Evolutionary conservation across 2,888 invertebrate genomes (phyloP).

Genomic region (Autographa gamma): DNA sequence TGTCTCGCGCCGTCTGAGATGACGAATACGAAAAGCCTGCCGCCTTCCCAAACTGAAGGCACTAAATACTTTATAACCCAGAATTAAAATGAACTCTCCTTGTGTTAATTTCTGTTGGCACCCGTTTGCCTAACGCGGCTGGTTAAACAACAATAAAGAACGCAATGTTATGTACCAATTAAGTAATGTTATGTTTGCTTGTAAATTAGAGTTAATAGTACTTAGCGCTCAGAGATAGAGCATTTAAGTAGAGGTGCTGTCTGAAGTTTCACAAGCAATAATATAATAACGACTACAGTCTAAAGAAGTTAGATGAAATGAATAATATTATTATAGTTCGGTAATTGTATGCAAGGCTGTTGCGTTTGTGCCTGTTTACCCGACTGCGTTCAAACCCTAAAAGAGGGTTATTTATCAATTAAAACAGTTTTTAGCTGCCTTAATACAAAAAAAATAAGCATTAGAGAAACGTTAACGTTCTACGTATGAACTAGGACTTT

Average conservation of each 20-base stretch:
- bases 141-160: conserved; percentile 67
- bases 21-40: conserved; percentile 66
- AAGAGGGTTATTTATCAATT: no score
- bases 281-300: no score
- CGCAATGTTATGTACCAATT: conserved; percentile 71
- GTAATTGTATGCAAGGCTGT: no score
- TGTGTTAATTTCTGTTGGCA: conserved; percentile 66
- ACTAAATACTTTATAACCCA: conserved; percentile 64
- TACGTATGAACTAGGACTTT: not conserved
- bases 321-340: no score
- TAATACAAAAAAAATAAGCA: no score
- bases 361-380: no score
- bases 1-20: conserved; percentile 79
- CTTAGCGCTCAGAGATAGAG: conserved; percentile 44
- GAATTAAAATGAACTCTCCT: conserved; percentile 70
- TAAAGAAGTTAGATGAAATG: no score
- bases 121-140: conserved; percentile 67
- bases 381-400: no score
- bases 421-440: no score
- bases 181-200: conserved; percentile 74
- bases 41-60: conserved; percentile 68
- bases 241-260: not conserved
- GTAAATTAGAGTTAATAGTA: conserved; percentile 67
- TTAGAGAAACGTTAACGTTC: no score
- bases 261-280: not conserved